Evolutionary conservation across 2,113 vertebrate genomes (phyloP).

Genomic region (Hiodon tergisus): DNA sequence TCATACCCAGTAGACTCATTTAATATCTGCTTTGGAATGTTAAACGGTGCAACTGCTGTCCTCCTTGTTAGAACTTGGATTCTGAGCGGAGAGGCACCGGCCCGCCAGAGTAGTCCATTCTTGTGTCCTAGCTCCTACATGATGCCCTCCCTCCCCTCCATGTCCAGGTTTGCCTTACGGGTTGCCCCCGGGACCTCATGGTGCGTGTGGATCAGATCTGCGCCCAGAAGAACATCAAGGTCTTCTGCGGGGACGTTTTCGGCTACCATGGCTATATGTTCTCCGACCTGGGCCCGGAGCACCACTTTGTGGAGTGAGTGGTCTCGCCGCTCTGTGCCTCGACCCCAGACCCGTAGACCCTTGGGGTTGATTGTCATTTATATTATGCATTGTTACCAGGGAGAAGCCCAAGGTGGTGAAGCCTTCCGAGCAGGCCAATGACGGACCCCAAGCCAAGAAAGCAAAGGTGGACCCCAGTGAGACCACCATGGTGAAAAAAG

Average conservation of each 20-base stretch:
- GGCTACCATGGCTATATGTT: constrained; percentile 94
- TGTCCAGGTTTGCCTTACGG: constrained; percentile 80
- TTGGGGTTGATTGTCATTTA: background rate
- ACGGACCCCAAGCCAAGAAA: constrained; percentile 80
- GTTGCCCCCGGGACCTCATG: constrained; percentile 79
- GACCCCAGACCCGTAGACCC: background rate
- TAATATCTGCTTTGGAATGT: too few relatives aligned
- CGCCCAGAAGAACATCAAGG: constrained; percentile 71
- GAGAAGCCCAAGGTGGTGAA: constrained; percentile 82
- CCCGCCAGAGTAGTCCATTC: background rate
- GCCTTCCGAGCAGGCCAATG: constrained; percentile 55
- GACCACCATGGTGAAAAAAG: constrained; percentile 88
- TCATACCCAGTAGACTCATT: too few relatives aligned
- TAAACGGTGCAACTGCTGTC: too few relatives aligned
- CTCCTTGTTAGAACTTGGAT: too few relatives aligned
- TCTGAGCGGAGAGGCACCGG: too few relatives aligned
- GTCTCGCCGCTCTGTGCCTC: background rate
- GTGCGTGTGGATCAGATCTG: constrained; percentile 81
- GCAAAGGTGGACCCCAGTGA: constrained; percentile 73
- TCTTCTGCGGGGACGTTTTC: constrained; percentile 83
- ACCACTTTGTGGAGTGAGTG: constrained; percentile 90
- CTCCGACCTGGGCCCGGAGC: constrained; percentile 76
- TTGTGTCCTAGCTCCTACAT: background rate
- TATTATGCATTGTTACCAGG: constrained; percentile 46
- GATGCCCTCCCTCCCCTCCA: background rate